phyloP scores from a whole-genome alignment of 2,797 vertebrate species.

The Salarias fasciatus region DNA sequence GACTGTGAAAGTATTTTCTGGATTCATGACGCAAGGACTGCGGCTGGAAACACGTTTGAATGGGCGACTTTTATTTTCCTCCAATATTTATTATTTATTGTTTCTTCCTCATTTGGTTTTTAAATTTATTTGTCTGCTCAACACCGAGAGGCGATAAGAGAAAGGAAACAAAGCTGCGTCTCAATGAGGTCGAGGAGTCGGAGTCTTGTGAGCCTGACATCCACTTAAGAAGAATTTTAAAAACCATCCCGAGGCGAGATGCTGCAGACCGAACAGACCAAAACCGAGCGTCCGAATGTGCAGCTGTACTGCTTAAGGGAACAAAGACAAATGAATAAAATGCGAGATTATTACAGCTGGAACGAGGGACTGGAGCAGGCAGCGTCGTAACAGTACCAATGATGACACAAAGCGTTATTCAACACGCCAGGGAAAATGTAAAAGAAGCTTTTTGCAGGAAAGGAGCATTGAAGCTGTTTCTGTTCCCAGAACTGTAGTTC shows the following conservation, averaged over 20 bases:
- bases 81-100: constrained; percentile 4
- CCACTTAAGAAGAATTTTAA: constrained; percentile 18
- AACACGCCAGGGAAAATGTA: no score
- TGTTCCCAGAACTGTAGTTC: no score
- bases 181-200: constrained; percentile 10
- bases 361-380: not conserved
- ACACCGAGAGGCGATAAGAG: constrained; percentile 3
- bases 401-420: no score
- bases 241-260: not conserved
- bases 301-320: not conserved
- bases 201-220: not conserved
- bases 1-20: constrained; percentile 18
- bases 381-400: not conserved
- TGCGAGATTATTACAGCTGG: not conserved
- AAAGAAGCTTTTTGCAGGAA: no score
- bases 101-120: constrained; percentile 4
- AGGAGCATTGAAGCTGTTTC: no score
- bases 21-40: constrained; percentile 24
- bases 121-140: constrained; percentile 19
- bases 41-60: not conserved
- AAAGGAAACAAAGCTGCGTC: constrained; percentile 16
- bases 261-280: not conserved
- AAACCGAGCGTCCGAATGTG: not conserved
- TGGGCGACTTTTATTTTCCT: not conserved
- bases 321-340: no score